Conservation (phyloP, 2,888 invertebrate species). For the Adela reaumurella region DNA sequence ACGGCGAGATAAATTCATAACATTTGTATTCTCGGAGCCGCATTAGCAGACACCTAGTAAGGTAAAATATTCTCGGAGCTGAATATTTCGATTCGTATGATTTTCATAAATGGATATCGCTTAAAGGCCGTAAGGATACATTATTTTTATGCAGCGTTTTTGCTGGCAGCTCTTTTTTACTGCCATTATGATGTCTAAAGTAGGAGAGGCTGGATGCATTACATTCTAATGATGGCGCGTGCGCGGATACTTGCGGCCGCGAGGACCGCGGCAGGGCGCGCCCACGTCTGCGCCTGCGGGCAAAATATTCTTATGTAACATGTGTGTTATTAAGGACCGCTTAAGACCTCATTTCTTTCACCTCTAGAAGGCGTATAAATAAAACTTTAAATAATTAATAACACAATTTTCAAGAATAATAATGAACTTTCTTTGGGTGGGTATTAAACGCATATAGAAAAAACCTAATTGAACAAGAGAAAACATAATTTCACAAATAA, state of each 20-base stretch:
- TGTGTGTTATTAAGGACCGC: no score
- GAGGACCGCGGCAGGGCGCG: no score
- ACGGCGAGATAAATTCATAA: not conserved
- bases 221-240: conserved; percentile 55
- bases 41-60: conserved; percentile 40
- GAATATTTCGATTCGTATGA: conserved; percentile 47
- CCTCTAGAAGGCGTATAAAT: no score
- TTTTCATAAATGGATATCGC: conserved; percentile 52
- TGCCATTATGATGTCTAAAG: conserved; percentile 48
- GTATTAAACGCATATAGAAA: no score
- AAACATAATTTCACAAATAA: no score
- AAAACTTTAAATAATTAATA: no score
- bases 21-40: conserved; percentile 39
- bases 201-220: conserved; percentile 52
- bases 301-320: no score
- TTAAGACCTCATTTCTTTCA: no score
- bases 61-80: conserved; percentile 48
- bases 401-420: no score
- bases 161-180: conserved; percentile 42
- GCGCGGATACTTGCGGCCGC: conserved; percentile 39
- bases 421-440: no score
- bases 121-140: conserved; percentile 48
- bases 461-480: no score
- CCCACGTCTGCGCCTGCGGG: no score
- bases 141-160: conserved; percentile 53